Percentiles rank a stretch among this genome's conserved stretches.
These are phyloP conservation scores for Megalops atlanticus DNA, from an alignment of 2,113 vertebrate genomes.

Conservation along the genomic window DNA sequence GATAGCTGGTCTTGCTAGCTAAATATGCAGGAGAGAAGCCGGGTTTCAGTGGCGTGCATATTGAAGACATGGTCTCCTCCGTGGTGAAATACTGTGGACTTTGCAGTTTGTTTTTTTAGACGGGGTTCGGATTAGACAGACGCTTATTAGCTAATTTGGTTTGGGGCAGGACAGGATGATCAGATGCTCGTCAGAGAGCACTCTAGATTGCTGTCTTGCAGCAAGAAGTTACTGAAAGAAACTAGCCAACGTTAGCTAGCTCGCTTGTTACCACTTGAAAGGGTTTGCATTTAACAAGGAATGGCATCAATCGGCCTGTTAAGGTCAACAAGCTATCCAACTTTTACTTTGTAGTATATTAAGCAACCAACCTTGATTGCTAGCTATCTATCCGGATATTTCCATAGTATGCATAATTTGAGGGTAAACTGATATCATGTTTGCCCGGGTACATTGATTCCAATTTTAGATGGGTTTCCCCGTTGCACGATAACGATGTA, in stretches of 20 bases:
- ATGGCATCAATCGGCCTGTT: slow-evolving; percentile 2
- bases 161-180: background rate
- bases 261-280: background rate
- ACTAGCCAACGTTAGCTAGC: background rate
- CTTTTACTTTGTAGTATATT: background rate
- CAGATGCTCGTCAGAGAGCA: background rate
- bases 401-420: background rate
- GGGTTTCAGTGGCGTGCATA: slow-evolving; percentile 8
- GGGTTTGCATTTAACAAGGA: background rate
- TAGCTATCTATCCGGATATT: background rate
- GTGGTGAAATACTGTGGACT: background rate
- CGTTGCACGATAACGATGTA: background rate
- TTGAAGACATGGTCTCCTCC: background rate
- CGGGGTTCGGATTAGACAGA: no score
- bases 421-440: background rate
- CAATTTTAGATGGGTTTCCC: background rate
- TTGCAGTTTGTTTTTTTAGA: background rate
- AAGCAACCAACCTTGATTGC: no score
- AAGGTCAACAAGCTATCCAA: background rate
- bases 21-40: background rate
- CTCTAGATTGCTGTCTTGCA: background rate
- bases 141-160: background rate
- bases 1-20: no score
- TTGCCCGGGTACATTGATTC: background rate
- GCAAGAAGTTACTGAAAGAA: background rate